phyloP scores from a whole-genome alignment of 2,797 vertebrate species.

The Pristis pectinata region DNA sequence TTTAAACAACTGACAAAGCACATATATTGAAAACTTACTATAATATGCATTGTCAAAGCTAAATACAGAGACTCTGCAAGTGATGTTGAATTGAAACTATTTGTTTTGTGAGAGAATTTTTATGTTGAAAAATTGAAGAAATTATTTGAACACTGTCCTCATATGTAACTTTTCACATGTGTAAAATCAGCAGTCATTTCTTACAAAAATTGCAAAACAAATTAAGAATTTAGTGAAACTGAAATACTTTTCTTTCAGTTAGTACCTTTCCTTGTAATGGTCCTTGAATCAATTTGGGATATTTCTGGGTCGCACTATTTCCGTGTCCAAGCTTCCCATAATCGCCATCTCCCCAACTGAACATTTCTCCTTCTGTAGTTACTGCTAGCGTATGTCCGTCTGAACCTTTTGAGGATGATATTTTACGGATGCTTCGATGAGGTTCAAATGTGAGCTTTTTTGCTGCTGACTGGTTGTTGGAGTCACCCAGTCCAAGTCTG shows the following conservation, averaged over 20 bases:
- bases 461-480: constrained; percentile 71
- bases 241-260: background rate
- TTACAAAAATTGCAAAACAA: background rate
- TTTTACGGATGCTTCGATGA: constrained; percentile 65
- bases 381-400: constrained; percentile 72
- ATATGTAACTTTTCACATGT: too few relatives aligned
- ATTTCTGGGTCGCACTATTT: constrained; percentile 74
- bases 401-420: constrained; percentile 71
- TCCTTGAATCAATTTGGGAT: constrained; percentile 73
- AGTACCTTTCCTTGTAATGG: constrained; percentile 68
- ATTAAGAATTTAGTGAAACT: background rate
- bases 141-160: too few relatives aligned
- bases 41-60: background rate
- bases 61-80: background rate
- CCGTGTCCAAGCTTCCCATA: constrained; percentile 73
- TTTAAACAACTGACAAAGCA: too few relatives aligned
- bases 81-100: background rate
- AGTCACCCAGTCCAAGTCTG: constrained; percentile 68
- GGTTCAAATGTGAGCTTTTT: constrained; percentile 73
- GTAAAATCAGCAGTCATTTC: background rate
- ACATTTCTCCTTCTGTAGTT: constrained; percentile 68
- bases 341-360: constrained; percentile 75
- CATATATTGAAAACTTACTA: too few relatives aligned
- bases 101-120: too few relatives aligned
- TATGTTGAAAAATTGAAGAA: too few relatives aligned